Evolutionary conservation across 2,113 vertebrate species (phyloP), one percentile per base, ranked within the genome.

Genomic region (Seriola dumerili): DNA sequence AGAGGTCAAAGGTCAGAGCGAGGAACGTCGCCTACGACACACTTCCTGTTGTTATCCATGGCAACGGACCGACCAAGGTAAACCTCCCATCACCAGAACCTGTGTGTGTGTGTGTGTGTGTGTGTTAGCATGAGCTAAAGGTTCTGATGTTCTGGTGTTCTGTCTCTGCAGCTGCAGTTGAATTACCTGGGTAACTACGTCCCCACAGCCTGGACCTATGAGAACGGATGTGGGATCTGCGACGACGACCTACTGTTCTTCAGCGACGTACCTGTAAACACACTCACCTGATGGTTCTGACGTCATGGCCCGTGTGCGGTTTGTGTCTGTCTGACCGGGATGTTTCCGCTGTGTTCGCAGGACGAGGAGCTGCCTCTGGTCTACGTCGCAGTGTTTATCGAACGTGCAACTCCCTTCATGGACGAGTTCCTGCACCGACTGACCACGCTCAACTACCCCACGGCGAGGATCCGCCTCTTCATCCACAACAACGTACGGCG

Each of bases 1-100:
- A 94, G 78, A 82, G 64, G 88, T 17, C 88, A 5, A 92, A 77
- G 85, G 93, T 93, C 80, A 76, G 93, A 66, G 89, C 78, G 6
- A 90, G 93, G 74, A 94, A 93, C 29, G 93, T 93, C 0, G 93
- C 91, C 71, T 94, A 82, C 4, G 91, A 94, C 87, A 88, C 91
- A 0, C 88, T 94, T 52, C 93, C 93, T 67, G 88, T 94, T 2
- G n/a, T 94, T 0, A 90, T 94, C 67, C 93, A 94, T 0, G 91
- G 91, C 13, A 94, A 93, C 32, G 93, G 93, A 21, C 93, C 93
- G 46, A 93, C 90, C 19, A 94, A 94, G 93, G 91, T 94, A 78
- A 69, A 44, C 48, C 13, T 1, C n/a, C 11, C 40, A 3, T 9
- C 29, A 34, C 17, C 65, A 50, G 29, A 36, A 21, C 46, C 5